Evolutionary conservation across 2,113 vertebrate species (phyloP), one percentile per base, ranked within the genome.

Genomic region (Ceyx margarethae): DNA sequence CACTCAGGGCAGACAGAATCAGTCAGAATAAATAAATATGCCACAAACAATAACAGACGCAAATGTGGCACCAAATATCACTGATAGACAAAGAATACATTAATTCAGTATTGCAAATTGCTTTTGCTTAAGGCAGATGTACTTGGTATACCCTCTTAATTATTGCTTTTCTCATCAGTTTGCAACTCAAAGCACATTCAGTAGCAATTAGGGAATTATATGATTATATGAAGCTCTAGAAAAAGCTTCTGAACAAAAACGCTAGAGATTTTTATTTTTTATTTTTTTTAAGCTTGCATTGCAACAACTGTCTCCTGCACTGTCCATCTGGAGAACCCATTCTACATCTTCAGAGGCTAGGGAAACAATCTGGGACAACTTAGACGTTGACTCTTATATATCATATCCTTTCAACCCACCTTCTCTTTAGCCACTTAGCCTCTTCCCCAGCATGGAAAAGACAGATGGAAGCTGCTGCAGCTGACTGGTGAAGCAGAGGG

Each of bases 31-130:
- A 96, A 96, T 96, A 96, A 94, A 96, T 93, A 94, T 74, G 72
- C 83, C 91, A 92, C 66, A 94, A 96, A 95, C 56, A 94, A 92
- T 89, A 95, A 92, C 80, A 77, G 92, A 94, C 93, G 81, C 53
- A 91, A 96, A 93, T 69, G 45, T 95, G 87, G 79, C 93, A 95
- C 76, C 88, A 92, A 92, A 91, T 95, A 87, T 85, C 81, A 93
- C 74, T 91, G 87, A 93, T 58, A 93, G 91, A 88, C 68, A 91
- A 94, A 92, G 89, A 93, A 87, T 77, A 50, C 85, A 95, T 96
- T 96, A 96, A 96, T 95, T 96, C 89, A 90, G 88, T 81, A 74
- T 90, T 95, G 90, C 84, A 95, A 97, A 97, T 95, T 94, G 87
- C 86, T 95, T 94, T 95, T 88, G 94, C 95, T 97, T 93, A 92